These are phyloP conservation scores for Alloplasta piceator DNA, from an alignment of 2,888 invertebrate species.

Conservation along the genomic window DNA sequence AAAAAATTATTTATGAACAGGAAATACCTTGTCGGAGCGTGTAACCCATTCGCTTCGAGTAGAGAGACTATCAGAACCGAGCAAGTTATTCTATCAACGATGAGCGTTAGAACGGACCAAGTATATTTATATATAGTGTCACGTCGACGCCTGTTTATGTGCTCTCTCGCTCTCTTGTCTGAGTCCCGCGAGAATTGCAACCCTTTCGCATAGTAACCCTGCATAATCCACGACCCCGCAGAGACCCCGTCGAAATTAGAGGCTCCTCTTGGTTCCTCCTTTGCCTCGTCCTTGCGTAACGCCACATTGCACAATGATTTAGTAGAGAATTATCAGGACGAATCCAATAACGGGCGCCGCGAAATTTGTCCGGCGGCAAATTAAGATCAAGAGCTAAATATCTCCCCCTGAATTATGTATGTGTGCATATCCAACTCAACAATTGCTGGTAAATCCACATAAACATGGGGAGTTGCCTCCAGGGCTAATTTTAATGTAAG, in stretches of 20 bases:
- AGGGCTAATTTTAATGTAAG: too few relatives aligned
- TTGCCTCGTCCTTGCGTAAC: constrained; percentile 40
- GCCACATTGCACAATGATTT: constrained; percentile 76
- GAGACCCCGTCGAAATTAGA: constrained; percentile 81
- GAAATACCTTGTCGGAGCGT: constrained; percentile 41
- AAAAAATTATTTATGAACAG: constrained; percentile 15
- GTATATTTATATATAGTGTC: constrained; percentile 74
- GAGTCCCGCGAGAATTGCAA: constrained; percentile 80
- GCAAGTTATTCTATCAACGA: constrained; percentile 74
- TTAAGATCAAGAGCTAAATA: constrained; percentile 76
- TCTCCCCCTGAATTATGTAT: constrained; percentile 23
- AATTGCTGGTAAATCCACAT: too few relatives aligned
- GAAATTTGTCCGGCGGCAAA: constrained; percentile 77
- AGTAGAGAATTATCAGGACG: constrained; percentile 81
- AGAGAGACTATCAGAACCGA: constrained; percentile 21
- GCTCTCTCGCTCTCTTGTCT: constrained; percentile 1
- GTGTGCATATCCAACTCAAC: neutral
- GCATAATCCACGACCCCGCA: constrained; percentile 80
- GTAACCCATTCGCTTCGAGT: constrained; percentile 38
- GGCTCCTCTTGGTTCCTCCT: constrained; percentile 71
- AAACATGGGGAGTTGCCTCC: too few relatives aligned
- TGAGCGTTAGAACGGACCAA: constrained; percentile 36
- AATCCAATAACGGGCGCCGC: constrained; percentile 81
- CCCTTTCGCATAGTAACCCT: constrained; percentile 78
- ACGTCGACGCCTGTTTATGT: constrained; percentile 73